Evolutionary conservation across 2,113 vertebrate species (phyloP), one percentile per base, ranked within the genome.

Genomic region (Apaloderma vittatum): DNA sequence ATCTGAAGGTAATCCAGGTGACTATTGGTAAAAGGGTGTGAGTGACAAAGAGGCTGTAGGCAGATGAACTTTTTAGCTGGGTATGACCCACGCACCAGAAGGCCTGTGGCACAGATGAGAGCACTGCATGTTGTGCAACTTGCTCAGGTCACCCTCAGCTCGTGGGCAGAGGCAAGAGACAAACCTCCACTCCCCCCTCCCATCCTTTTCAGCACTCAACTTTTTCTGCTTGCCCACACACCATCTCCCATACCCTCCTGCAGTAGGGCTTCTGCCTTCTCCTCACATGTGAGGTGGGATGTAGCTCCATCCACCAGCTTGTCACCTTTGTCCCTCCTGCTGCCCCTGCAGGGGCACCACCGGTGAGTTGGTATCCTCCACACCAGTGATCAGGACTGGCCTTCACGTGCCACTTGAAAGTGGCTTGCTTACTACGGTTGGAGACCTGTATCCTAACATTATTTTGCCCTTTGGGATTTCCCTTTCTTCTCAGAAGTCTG

Each of bases 201-300:
- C 62, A 15, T 18, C 18, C 62, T 67, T 85, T 82, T 36, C 0
- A 0, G n/a, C 15, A 57, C 3, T 0, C 18, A 27, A 18, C 15
- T 82, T 59, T 80, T 73, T 57, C 63, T 48, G 2, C 26, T 73
- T 7, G 0, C 11, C 83, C 34, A 26, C 29, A 34, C 45, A 54
- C 30, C 29, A 4, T 29, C 34, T 81, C 46, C 70, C 59, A 8
- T 14, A 62, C 7, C 51, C 24, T 48, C 15, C 22, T 2, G 4
- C 22, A 4, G 8, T 14, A 86, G 51, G 27, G 19, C 37, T 27
- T 22, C 36, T 55, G 48, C 32, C 21, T 75, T 78, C 4, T 23
- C 11, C n/a, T 65, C 6, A 6, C 3, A 4, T 7, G 1, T 20
- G 15, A 36, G 3, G 16, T 45, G 48, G 30, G 26, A 75, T 63